Evolutionary conservation across 2,888 invertebrate genomes (phyloP).

Genomic region (Nephrocerus scutellatus): DNA sequence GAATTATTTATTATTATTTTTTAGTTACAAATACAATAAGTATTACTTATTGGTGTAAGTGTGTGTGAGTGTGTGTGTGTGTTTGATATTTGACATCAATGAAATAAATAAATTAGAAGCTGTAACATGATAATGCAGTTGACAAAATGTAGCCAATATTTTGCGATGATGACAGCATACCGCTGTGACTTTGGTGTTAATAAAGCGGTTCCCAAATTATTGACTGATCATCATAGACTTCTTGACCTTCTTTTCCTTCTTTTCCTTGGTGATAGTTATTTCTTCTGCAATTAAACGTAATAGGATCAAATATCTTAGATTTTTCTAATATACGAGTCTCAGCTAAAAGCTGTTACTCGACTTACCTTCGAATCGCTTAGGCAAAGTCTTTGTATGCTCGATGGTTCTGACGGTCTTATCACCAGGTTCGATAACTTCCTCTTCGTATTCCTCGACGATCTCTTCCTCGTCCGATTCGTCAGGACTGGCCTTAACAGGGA

Average conservation of each 20-base stretch:
- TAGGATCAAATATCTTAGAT: not conserved
- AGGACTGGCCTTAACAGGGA: constrained; percentile 34
- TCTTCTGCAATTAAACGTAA: constrained; percentile 30
- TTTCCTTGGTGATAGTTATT: constrained; percentile 41
- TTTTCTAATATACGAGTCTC: no score
- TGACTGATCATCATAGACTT: constrained; percentile 43
- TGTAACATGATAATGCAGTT: no score
- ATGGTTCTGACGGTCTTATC: constrained; percentile 43
- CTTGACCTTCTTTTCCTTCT: constrained; percentile 42
- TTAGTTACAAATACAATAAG: no score
- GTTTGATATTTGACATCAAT: no score
- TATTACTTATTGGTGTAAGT: no score
- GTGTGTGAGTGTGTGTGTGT: no score
- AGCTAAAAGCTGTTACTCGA: constrained; percentile 1
- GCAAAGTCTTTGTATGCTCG: constrained; percentile 40
- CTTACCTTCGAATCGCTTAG: constrained; percentile 40
- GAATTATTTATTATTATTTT: no score
- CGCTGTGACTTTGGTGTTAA: no score
- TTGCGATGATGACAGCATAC: no score
- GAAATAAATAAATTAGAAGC: no score
- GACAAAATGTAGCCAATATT: no score
- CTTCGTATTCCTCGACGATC: constrained; percentile 45
- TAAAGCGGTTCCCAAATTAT: no score
- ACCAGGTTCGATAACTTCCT: constrained; percentile 46
- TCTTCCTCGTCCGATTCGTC: constrained; percentile 44